Conservation (phyloP, 2,797 vertebrate species). For the Melanotaenia trifasciata region DNA sequence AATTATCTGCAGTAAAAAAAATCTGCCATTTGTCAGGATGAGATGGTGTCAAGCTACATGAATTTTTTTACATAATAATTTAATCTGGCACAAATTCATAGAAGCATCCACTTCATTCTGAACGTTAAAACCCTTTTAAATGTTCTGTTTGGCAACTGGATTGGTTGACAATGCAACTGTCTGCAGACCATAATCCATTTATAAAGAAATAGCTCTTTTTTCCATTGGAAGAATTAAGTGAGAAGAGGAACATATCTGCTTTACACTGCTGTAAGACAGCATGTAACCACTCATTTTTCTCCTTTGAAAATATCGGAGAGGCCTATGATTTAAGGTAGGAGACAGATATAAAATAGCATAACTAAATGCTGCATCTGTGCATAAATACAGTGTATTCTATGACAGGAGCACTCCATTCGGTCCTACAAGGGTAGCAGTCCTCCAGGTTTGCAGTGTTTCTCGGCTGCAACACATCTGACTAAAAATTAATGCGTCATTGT, state of each 20-base stretch:
- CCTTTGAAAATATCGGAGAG: conserved; percentile 29
- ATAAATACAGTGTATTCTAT: neutral
- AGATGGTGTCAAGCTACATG: conserved; percentile 19
- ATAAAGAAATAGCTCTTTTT: conserved; percentile 46
- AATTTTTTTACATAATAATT: conserved; percentile 14
- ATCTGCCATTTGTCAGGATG: conserved; percentile 45
- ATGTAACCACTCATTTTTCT: neutral
- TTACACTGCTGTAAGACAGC: conserved; percentile 25
- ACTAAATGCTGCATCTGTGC: conserved; percentile 34
- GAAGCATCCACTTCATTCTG: neutral
- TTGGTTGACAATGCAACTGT: conserved; percentile 1
- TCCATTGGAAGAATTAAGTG: conserved; percentile 34
- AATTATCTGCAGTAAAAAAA: conserved; percentile 65
- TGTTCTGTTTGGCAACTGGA: conserved; percentile 25
- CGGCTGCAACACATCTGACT: no score
- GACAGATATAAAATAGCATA: conserved; percentile 34
- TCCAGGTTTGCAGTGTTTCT: no score
- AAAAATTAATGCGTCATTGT: no score
- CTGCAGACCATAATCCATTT: conserved; percentile 35
- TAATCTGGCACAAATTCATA: neutral
- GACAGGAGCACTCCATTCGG: no score
- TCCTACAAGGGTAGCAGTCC: no score
- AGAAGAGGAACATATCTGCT: conserved; percentile 41
- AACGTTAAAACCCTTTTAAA: conserved; percentile 19
- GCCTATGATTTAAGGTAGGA: conserved; percentile 38